Evolutionary conservation across 2,888 invertebrate species (phyloP).

Genomic region (Priocnemis perturbator): DNA sequence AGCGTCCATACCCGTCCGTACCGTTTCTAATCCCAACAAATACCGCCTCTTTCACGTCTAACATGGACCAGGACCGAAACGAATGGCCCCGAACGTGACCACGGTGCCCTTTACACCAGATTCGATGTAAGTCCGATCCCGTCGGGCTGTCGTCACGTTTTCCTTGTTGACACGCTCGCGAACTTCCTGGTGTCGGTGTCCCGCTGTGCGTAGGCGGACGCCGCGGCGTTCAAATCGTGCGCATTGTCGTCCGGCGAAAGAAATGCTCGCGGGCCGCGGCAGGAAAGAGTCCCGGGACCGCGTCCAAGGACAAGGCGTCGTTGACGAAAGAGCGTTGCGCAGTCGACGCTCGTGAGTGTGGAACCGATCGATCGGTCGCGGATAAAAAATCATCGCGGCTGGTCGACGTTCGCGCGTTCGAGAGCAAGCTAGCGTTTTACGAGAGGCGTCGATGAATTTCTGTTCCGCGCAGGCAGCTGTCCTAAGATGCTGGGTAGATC

Average conservation of each 20-base stretch:
- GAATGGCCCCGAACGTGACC: constrained; percentile 27
- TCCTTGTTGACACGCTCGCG: constrained; percentile 43
- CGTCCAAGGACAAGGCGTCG: too few relatives aligned
- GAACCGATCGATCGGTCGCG: too few relatives aligned
- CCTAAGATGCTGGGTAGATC: too few relatives aligned
- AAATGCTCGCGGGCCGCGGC: too few relatives aligned
- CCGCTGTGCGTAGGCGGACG: constrained; percentile 27
- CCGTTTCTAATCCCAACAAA: constrained; percentile 16
- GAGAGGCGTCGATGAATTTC: too few relatives aligned
- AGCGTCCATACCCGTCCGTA: neutral
- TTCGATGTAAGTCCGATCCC: constrained; percentile 34
- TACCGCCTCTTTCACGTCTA: constrained; percentile 26
- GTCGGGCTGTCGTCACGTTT: constrained; percentile 59
- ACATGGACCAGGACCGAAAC: constrained; percentile 22
- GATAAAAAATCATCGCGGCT: too few relatives aligned
- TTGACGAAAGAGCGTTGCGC: too few relatives aligned
- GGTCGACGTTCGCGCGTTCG: too few relatives aligned
- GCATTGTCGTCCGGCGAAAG: neutral
- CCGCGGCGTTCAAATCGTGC: constrained; percentile 11
- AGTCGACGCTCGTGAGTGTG: too few relatives aligned
- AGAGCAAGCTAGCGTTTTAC: too few relatives aligned
- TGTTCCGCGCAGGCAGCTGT: too few relatives aligned
- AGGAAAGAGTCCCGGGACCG: too few relatives aligned
- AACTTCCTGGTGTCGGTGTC: constrained; percentile 35
- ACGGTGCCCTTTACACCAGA: constrained; percentile 31